Percentiles rank a stretch among this genome's conserved stretches.
phyloP scores from a whole-genome alignment of 2,113 vertebrate genomes.

The Hippolais icterina region DNA sequence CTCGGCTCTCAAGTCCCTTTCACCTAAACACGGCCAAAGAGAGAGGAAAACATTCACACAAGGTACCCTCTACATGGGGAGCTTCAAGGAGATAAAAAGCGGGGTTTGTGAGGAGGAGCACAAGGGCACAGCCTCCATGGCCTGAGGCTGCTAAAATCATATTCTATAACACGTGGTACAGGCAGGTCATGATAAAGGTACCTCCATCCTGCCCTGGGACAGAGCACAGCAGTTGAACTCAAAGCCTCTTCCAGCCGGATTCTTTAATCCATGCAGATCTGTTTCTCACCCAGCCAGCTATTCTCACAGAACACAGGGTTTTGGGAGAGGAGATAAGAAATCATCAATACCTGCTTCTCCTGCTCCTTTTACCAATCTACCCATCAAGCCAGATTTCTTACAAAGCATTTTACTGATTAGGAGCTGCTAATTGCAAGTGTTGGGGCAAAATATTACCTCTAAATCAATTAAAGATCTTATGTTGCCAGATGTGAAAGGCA shows the following conservation, averaged over 20 bases:
- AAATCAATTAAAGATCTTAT: slow-evolving; percentile 9
- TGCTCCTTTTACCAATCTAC: not conserved
- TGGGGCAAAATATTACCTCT: not conserved
- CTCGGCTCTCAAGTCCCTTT: not conserved
- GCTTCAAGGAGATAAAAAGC: not conserved
- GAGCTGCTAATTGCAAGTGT: slow-evolving; percentile 16
- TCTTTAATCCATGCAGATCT: not conserved
- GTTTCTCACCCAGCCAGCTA: not conserved
- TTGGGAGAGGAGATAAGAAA: not conserved
- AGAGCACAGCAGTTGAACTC: not conserved
- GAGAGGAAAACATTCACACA: not conserved
- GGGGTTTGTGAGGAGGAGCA: not conserved
- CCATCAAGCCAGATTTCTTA: not conserved
- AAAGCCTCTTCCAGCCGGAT: not conserved
- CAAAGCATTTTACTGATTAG: not conserved
- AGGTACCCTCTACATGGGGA: not conserved
- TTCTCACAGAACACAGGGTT: not conserved
- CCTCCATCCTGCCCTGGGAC: not conserved
- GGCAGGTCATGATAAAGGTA: not conserved
- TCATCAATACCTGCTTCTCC: not conserved
- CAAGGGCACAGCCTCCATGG: not conserved
- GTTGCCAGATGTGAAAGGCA: not conserved
- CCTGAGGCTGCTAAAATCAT: not conserved
- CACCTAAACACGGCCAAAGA: slow-evolving; percentile 53
- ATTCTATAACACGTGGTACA: not conserved